Percentiles rank a stretch among this genome's conserved stretches.
Evolutionary conservation across 92 coral and sea anemone genomes (phyloP).

Genomic region (Palythoa grandis): DNA sequence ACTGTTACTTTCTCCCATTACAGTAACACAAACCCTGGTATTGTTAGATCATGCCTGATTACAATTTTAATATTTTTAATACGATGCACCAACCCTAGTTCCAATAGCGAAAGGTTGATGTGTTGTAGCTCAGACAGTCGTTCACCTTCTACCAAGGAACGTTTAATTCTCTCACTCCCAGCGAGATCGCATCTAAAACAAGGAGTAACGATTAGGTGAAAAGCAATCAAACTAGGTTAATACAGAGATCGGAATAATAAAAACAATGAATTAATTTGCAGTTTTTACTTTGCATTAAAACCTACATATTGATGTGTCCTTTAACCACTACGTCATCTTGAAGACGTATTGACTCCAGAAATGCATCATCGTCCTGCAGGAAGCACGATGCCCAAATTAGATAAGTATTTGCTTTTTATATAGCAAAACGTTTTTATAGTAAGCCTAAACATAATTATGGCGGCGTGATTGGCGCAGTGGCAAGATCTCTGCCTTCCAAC

Average conservation of each 20-base stretch:
- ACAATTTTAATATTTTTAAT: neutral
- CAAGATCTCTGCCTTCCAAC: neutral
- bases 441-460: neutral
- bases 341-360: conserved; percentile 81
- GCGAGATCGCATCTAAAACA: conserved; percentile 90
- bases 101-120: conserved; percentile 90
- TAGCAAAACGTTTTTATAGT: neutral
- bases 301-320: conserved; percentile 95
- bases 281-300: neutral
- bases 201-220: neutral
- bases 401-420: neutral
- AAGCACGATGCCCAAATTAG: neutral
- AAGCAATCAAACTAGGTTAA: neutral
- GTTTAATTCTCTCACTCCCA: conserved; percentile 95
- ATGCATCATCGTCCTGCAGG: conserved; percentile 73
- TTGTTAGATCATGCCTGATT: no score
- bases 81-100: conserved; percentile 84
- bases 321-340: conserved; percentile 89
- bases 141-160: conserved; percentile 90
- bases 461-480: neutral
- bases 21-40: no score
- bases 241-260: neutral
- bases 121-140: conserved; percentile 89
- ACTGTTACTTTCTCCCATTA: no score
- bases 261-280: neutral